These are phyloP conservation scores for Drosophila quadrilineata DNA, from an alignment of 1,140 invertebrate genomes.

Conservation along the genomic window DNA sequence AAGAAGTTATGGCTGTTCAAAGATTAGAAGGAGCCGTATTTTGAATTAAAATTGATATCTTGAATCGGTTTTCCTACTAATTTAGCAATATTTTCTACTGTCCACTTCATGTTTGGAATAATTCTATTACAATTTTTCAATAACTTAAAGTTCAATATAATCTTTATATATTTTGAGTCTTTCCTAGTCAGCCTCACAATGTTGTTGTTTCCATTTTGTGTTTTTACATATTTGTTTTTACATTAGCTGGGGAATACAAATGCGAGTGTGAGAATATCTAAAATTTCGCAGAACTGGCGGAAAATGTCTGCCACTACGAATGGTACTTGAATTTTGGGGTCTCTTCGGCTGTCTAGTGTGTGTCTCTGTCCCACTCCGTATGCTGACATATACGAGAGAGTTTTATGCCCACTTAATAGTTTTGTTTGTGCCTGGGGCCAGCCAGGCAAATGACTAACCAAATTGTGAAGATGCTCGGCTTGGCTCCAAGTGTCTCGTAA, in stretches of 20 bases:
- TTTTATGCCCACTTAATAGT: slow-evolving; percentile 77
- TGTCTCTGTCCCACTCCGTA: slow-evolving; percentile 9
- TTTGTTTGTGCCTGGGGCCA: slow-evolving; percentile 63
- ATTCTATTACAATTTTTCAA: no score
- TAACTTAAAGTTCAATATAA: no score
- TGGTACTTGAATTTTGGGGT: slow-evolving; percentile 39
- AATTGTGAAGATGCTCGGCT: slow-evolving; percentile 68
- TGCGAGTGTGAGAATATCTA: no score
- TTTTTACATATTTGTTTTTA: not conserved
- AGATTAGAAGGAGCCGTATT: no score
- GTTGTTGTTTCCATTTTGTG: not conserved
- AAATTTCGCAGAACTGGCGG: not conserved
- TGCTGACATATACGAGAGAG: slow-evolving; percentile 35
- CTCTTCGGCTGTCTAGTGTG: slow-evolving; percentile 30
- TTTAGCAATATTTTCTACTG: no score
- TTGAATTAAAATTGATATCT: no score
- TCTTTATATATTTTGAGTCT: no score
- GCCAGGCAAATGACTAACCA: slow-evolving; percentile 69
- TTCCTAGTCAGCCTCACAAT: no score
- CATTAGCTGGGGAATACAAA: slow-evolving; percentile 1
- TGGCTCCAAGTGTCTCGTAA: slow-evolving; percentile 61
- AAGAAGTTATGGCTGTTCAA: no score
- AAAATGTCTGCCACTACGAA: slow-evolving; percentile 22
- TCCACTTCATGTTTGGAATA: no score
- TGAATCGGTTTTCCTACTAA: no score